Conservation (phyloP, 2,888 invertebrate species). For the Ectropis crepuscularia region DNA sequence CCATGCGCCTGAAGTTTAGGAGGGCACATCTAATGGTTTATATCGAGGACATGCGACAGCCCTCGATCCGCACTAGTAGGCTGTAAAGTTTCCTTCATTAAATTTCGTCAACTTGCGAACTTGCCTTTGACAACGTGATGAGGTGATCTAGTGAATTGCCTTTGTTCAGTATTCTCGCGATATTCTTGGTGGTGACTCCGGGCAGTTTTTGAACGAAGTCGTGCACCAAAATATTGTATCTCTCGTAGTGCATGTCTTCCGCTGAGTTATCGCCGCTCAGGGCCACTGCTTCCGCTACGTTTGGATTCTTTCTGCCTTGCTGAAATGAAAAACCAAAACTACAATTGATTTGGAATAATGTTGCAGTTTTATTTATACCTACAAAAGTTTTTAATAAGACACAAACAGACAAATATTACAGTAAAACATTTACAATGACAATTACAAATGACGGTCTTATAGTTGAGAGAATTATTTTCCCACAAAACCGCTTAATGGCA, state of each 20-base stretch:
- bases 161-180: conserved; percentile 90
- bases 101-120: neutral
- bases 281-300: conserved; percentile 88
- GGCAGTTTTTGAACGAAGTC: conserved; percentile 95
- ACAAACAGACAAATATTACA: too few species aligned
- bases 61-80: too few species aligned
- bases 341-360: too few species aligned
- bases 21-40: too few species aligned
- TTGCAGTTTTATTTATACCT: too few species aligned
- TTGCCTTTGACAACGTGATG: conserved; percentile 84
- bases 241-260: conserved; percentile 83
- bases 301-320: conserved; percentile 93
- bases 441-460: too few species aligned
- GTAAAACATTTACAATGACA: neutral
- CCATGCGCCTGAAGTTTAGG: too few species aligned
- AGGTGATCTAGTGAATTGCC: conserved; percentile 88
- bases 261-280: conserved; percentile 89
- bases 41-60: too few species aligned
- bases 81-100: too few species aligned
- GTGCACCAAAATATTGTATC: conserved; percentile 89
- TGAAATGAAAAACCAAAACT: conserved; percentile 58
- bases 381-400: too few species aligned
- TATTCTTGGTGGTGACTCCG: conserved; percentile 94
- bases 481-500: too few species aligned
- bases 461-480: too few species aligned